Conservation (phyloP, 2,797 vertebrate species). For the Tamandua tetradactyla region DNA sequence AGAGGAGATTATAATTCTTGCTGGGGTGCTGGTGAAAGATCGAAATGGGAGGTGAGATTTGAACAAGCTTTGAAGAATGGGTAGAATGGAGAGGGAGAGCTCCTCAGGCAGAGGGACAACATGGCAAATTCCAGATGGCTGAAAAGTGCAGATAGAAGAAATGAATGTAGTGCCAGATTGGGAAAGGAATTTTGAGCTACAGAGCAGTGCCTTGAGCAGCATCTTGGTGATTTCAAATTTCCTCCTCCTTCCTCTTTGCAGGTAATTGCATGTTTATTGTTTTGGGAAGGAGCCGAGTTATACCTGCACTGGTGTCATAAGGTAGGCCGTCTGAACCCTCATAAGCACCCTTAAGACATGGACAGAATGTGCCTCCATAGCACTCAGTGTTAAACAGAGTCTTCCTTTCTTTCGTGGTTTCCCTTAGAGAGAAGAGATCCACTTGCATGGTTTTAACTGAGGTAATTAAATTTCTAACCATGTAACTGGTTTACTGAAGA, state of each 20-base stretch:
- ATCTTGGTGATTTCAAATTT: conserved; percentile 45
- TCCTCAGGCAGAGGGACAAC: not conserved
- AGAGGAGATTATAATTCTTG: conserved; percentile 4
- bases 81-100: not conserved
- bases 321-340: conserved; percentile 84
- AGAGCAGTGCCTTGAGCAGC: not conserved
- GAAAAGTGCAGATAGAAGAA: not conserved
- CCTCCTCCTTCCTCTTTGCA: conserved; percentile 79
- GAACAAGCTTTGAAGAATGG: not conserved
- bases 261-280: conserved; percentile 91
- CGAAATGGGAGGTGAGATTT: not conserved
- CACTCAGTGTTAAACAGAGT: not conserved
- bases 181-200: not conserved
- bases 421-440: not conserved
- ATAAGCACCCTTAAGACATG: not conserved
- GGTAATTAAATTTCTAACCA: conserved; percentile 10
- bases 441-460: not conserved
- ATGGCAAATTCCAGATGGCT: not conserved
- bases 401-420: not conserved
- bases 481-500: not conserved
- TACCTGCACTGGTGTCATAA: conserved; percentile 94
- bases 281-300: conserved; percentile 91
- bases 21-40: not conserved
- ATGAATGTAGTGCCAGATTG: not conserved
- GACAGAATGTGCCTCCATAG: not conserved